Evolutionary conservation across 1,140 invertebrate genomes (phyloP).

Genomic region (Hypsibius dujardini): DNA sequence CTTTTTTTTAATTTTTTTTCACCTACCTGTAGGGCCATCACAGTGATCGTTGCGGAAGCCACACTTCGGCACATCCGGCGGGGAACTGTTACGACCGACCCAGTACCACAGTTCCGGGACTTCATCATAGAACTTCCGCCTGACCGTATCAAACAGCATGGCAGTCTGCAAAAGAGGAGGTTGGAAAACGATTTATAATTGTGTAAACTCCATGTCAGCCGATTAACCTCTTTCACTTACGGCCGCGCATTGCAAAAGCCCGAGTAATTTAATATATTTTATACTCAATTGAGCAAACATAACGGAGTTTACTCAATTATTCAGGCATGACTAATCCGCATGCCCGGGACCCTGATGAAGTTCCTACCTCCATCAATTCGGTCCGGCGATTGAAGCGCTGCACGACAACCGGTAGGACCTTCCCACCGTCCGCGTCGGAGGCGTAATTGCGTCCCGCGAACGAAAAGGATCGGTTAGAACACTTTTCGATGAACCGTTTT

Average conservation of each 20-base stretch:
- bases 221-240: too few relatives aligned
- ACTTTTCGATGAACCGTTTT: neutral
- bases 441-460: neutral
- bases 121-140: neutral
- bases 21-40: too few relatives aligned
- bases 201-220: too few relatives aligned
- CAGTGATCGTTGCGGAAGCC: neutral
- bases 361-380: neutral
- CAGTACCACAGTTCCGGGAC: slow-evolving; percentile 6
- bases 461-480: neutral
- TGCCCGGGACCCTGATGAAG: too few relatives aligned
- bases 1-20: too few relatives aligned
- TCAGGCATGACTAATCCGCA: too few relatives aligned
- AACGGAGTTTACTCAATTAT: too few relatives aligned
- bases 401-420: neutral
- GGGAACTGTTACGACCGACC: slow-evolving; percentile 1
- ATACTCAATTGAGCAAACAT: too few relatives aligned
- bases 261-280: too few relatives aligned
- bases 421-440: neutral
- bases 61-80: neutral
- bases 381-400: neutral
- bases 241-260: too few relatives aligned
- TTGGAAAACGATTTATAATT: too few relatives aligned
- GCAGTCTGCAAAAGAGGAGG: neutral
- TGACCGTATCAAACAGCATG: neutral